A percentile compares a stretch with the other conserved stretches of the same genome.
These are phyloP conservation scores for Formica selysi DNA, from an alignment of 1,140 invertebrate species.

Conservation along the genomic window DNA sequence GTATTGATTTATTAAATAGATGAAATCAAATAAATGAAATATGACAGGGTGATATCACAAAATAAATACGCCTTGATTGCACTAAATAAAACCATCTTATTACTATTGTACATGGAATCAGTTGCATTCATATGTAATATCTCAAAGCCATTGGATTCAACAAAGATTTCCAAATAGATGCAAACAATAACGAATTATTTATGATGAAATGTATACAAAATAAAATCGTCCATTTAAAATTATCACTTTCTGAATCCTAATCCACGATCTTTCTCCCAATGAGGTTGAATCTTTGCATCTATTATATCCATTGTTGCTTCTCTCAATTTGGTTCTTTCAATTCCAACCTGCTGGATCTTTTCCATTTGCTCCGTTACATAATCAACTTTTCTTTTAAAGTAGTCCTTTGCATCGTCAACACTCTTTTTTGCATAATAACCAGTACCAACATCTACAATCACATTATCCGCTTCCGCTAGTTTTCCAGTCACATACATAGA, in stretches of 20 bases:
- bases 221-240: constrained; percentile 10
- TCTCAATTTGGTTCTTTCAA: constrained; percentile 95
- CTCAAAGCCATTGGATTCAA: constrained; percentile 35
- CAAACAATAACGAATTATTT: constrained; percentile 24
- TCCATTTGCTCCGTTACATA: constrained; percentile 98
- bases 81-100: constrained; percentile 26
- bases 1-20: constrained; percentile 45
- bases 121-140: constrained; percentile 17
- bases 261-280: constrained; percentile 74
- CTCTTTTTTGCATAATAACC: constrained; percentile 98
- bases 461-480: constrained; percentile 92
- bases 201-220: constrained; percentile 2
- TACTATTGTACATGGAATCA: constrained; percentile 29
- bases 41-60: constrained; percentile 45
- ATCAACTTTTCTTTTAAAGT: constrained; percentile 96
- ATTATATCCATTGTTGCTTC: constrained; percentile 92
- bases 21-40: constrained; percentile 40
- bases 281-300: constrained; percentile 89
- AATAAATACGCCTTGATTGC: constrained; percentile 10
- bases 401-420: constrained; percentile 93
- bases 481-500: constrained; percentile 98
- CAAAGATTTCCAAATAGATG: constrained; percentile 10
- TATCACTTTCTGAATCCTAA: constrained; percentile 63
- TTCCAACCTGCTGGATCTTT: constrained; percentile 94
- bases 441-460: constrained; percentile 97